Base-by-base conservation (phyloP, 2,888 invertebrate genomes). In the Ceramica pisi region DNA sequence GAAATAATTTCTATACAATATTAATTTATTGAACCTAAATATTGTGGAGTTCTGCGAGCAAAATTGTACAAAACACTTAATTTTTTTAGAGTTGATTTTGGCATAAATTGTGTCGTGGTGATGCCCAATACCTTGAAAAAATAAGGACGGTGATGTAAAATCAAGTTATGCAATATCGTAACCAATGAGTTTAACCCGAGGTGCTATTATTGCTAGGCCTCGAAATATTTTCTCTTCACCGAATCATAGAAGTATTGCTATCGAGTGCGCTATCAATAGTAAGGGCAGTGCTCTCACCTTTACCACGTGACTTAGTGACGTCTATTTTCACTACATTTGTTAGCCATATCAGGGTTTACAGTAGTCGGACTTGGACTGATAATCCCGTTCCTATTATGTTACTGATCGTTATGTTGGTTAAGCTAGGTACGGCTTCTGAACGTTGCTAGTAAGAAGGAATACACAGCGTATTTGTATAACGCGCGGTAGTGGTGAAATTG, bases 221-320 rank as follows among this genome's bases (percentile, higher is more conserved):
- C 41, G 41, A 41, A 41, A 16, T 46, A 0, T 46, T 46, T 7
- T 19, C 35, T 44, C 21, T 14, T 57, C 9, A 5, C n/a, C 16
- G 26, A 46, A 16, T 19, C 21, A 2, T 2, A 26, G 4, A 44
- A 3, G 7, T n/a, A 9, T 64, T 63, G 1, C 9, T 10, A 61
- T 71, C 79, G 77, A 81, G 65, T 63, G 9, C 1, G 3, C 2
- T 16, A 51, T 56, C 66, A 60, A 41, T 82, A 38, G 86, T 87
- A 85, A 66, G 71, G 79, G 74, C 73, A 77, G 85, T 85, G 82
- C 88, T 89, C 91, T 91, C 90, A 91, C 90, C 92, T 90, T 86
- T 85, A 81, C 78, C 84, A 87, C 86, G 79, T 86, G 86, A 82
- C 85, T 76, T 65, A 71, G 86, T 85, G 86, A 84, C 82, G 86